Evolutionary conservation across 2,888 invertebrate genomes (phyloP), one percentile per base, ranked within the genome.

Genomic region (Phragmatobia fuliginosa): DNA sequence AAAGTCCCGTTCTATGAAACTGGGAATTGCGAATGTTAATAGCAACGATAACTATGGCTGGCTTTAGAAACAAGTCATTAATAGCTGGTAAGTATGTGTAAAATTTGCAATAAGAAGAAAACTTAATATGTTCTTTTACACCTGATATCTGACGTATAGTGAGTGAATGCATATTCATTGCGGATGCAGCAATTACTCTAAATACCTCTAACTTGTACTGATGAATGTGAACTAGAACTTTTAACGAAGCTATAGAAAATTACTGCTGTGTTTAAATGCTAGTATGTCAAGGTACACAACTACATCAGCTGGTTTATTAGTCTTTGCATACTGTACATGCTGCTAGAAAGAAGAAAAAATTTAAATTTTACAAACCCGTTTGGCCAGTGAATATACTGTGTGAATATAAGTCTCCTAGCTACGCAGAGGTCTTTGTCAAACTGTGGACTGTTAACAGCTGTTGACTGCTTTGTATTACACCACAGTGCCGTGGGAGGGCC

Each of bases 231-330:
- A 66, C 71, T 45, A 62, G 59, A 70, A 21, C 69, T 38, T 25
- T 73, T 72, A 71, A 56, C 60, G 62, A 66, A 66, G 67, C 64
- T 32, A 60, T 59, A 67, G 56, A 60, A 74, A 74, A 67, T 70
- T 5, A 67, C 56, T 64, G 66, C 60, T 70, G 72, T 36, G 62
- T 69, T n/a, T 72, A 62, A 31, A 10, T 14, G 65, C 6, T 68
- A 68, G 65, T 74, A 33, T 76, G 70, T 77, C 79, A 79, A 75
- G 72, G 71, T 58, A 59, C 14, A 28, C n/a, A n/a, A n/a, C n/a
- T n/a, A 56, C 5, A 56, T 49, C 49, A 11, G n/a, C 10, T n/a
- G n/a, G 3, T 49, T 21, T 18, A 41, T 41, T 41, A 1, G 36
- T 36, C 10, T 36, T 45, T 45, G 45, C 21, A 7, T 45, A 41